phyloP scores from a whole-genome alignment of 2,888 invertebrate genomes.

The Siphlonurus alternatus region DNA sequence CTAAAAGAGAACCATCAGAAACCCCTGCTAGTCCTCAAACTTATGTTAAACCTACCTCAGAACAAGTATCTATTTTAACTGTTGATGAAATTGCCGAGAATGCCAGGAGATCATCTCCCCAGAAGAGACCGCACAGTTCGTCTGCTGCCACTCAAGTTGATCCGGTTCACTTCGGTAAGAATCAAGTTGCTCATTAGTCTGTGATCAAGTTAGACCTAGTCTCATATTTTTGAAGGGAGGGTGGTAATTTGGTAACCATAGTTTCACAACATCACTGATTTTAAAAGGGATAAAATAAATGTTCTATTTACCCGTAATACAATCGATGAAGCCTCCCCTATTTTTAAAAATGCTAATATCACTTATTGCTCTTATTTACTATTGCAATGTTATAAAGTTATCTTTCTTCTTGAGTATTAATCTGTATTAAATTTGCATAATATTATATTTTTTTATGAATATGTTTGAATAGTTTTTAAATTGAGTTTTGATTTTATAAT shows the following conservation, averaged over 20 bases:
- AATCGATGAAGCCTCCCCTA: too few relatives aligned
- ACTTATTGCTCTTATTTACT: too few relatives aligned
- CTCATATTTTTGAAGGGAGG: conserved; percentile 1
- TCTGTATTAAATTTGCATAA: conserved; percentile 16
- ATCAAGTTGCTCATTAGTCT: conserved; percentile 12
- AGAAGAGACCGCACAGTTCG: conserved; percentile 57
- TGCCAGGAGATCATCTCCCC: conserved; percentile 34
- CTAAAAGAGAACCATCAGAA: not conserved
- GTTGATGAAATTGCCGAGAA: conserved; percentile 24
- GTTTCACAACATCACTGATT: conserved; percentile 6
- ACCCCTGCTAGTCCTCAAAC: not conserved
- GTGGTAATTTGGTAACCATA: too few relatives aligned
- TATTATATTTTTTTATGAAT: too few relatives aligned
- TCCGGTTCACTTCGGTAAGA: conserved; percentile 68
- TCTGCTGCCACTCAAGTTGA: conserved; percentile 72
- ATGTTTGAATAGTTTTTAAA: too few relatives aligned
- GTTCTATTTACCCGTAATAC: too few relatives aligned
- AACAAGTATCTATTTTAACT: not conserved
- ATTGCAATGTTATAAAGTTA: conserved; percentile 5
- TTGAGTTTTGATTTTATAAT: too few relatives aligned
- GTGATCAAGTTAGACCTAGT: not conserved
- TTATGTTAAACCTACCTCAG: not conserved
- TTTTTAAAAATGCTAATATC: too few relatives aligned
- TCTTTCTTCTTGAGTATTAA: conserved; percentile 1
- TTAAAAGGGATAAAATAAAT: too few relatives aligned